Evolutionary conservation across 1,140 invertebrate species (phyloP).

Genomic region (Pogonomyrmex barbatus): DNA sequence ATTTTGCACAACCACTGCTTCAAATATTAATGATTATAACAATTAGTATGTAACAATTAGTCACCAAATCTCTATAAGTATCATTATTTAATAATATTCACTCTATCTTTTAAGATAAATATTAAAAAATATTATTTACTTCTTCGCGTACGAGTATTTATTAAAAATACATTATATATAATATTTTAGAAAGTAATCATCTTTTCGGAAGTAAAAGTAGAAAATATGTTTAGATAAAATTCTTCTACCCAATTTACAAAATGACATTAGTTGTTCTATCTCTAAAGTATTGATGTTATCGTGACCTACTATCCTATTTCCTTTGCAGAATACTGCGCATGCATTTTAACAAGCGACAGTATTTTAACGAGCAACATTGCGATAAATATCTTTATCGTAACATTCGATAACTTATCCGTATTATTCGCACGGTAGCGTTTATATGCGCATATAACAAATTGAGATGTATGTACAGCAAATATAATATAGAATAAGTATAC

Average conservation of each 20-base stretch:
- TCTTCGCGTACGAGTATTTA: not conserved
- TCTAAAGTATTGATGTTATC: conserved; percentile 48
- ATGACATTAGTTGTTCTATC: conserved; percentile 43
- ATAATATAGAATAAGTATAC: conserved; percentile 1
- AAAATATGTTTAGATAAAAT: not conserved
- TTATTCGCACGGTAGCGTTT: conserved; percentile 2
- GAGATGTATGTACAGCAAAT: not conserved
- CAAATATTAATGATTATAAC: not conserved
- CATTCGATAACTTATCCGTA: conserved; percentile 16
- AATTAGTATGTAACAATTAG: not conserved
- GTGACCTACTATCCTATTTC: conserved; percentile 54
- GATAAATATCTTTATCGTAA: conserved; percentile 33
- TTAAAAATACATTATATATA: not conserved
- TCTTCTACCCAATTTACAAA: not conserved
- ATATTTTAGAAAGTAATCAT: not conserved
- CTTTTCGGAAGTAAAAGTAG: not conserved
- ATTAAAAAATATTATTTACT: not conserved
- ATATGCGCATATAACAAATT: conserved; percentile 7
- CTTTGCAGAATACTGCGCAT: conserved; percentile 40
- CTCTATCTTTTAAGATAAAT: not conserved
- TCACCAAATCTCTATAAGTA: not conserved
- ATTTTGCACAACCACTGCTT: not conserved
- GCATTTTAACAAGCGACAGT: conserved; percentile 52
- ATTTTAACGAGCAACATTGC: conserved; percentile 44
- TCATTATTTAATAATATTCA: not conserved